Base-by-base conservation (phyloP, 2,797 vertebrate species). In the Phyllotis vaccarum region DNA sequence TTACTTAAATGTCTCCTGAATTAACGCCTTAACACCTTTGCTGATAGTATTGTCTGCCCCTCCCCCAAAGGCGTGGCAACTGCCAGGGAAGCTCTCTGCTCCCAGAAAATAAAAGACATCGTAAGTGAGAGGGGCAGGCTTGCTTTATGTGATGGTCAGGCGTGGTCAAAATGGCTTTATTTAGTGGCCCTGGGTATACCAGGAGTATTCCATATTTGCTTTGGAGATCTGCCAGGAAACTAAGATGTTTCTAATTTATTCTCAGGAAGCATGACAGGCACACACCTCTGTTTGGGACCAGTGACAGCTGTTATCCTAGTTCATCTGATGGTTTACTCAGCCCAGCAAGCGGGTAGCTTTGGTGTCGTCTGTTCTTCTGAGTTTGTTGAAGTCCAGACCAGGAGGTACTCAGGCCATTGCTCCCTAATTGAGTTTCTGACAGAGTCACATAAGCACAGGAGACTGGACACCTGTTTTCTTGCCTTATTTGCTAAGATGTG, bases 1-100 rank as follows among this genome's bases (percentile, higher is more conserved):
- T 49, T 40, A 75, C 64, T 95, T 95, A 83, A 94, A 94, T 78
- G 64, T 22, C 80, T 95, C 24, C 78, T 85, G 79, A 90, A 92
- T 89, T 62, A 82, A 43, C 91, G 79, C 49, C 62, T 89, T 62
- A 82, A 43, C 91, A 75, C 49, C 62, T 86, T 54, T 93, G 66
- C 43, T 70, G 52, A 56, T 85, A 58, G 21, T 78, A 87, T 85
- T 62, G 64, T 91, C 79, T 76, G 31, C n/a, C 10, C 21, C 31
- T 46, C 19, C 76, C 11, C 24, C 46, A 24, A 82, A 87, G 72
- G 80, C 93, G 22, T 54, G 46, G 87, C 13, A 87, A 76, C 46
- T 40, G 14, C 49, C 27, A 91, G 64, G 86, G 86, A 94, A 95
- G 27, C n/a, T 49, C 49, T 82, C 52, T 24, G 22, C 21, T 62